These are phyloP conservation scores for Acronicta leporina DNA, from an alignment of 2,888 invertebrate genomes.

Conservation along the genomic window DNA sequence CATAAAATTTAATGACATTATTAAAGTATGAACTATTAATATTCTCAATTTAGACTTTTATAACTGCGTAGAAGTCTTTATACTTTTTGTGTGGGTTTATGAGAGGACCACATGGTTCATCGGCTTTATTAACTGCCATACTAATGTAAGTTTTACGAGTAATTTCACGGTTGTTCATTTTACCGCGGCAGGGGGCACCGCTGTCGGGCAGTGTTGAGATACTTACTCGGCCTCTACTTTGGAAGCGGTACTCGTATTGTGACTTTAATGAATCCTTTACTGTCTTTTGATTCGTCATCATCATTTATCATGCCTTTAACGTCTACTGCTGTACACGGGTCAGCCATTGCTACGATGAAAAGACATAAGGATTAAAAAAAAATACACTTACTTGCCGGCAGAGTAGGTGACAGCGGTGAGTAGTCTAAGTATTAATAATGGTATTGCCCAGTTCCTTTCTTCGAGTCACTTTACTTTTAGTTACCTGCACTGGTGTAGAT, in stretches of 20 bases:
- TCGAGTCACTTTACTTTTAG: no score
- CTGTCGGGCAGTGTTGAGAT: slow-evolving; percentile 39
- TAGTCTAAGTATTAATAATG: no score
- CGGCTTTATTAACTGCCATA: slow-evolving; percentile 77
- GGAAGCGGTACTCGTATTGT: slow-evolving; percentile 41
- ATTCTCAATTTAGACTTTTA: slow-evolving; percentile 78
- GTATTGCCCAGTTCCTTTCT: no score
- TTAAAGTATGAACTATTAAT: slow-evolving; percentile 76
- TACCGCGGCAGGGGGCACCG: slow-evolving; percentile 71
- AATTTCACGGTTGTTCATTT: slow-evolving; percentile 86
- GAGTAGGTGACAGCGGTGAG: no score
- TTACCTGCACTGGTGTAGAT: no score
- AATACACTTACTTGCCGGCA: not conserved
- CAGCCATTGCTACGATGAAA: not conserved
- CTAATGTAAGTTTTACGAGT: slow-evolving; percentile 87
- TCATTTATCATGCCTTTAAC: slow-evolving; percentile 1
- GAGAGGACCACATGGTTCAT: slow-evolving; percentile 81
- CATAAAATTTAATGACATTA: slow-evolving; percentile 64
- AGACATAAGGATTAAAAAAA: not conserved
- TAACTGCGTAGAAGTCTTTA: slow-evolving; percentile 65
- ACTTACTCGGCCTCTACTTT: slow-evolving; percentile 39
- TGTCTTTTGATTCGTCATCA: slow-evolving; percentile 19
- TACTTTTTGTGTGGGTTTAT: slow-evolving; percentile 75
- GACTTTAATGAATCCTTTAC: slow-evolving; percentile 53
- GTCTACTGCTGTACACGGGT: not conserved